These are phyloP conservation scores for Mola mola DNA, from an alignment of 2,113 vertebrate species.

Conservation along the genomic window DNA sequence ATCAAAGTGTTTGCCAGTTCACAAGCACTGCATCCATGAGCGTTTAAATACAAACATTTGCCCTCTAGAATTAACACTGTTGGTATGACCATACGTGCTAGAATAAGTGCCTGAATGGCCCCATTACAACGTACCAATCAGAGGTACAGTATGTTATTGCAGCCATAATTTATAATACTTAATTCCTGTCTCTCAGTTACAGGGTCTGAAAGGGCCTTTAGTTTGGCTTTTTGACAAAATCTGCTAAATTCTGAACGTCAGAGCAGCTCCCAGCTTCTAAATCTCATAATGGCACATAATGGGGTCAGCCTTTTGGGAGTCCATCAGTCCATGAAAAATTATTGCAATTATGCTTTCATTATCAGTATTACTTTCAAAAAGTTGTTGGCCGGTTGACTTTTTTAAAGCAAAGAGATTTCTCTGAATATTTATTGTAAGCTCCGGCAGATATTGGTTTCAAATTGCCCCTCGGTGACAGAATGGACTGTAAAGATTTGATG, in stretches of 20 bases:
- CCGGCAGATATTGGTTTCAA: slow-evolving; percentile 70
- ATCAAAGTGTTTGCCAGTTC: background rate
- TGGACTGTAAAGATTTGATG: slow-evolving; percentile 69
- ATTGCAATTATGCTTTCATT: slow-evolving; percentile 63
- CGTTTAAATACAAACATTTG: too few relatives aligned
- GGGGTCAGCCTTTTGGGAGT: slow-evolving; percentile 28
- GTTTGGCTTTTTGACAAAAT: slow-evolving; percentile 43
- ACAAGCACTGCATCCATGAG: background rate
- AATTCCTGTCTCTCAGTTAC: slow-evolving; percentile 31
- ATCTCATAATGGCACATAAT: slow-evolving; percentile 62
- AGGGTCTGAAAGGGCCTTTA: slow-evolving; percentile 37
- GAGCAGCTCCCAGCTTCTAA: slow-evolving; percentile 41
- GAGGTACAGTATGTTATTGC: slow-evolving; percentile 1
- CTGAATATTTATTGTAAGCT: slow-evolving; percentile 46
- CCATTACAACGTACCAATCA: background rate
- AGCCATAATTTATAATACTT: background rate
- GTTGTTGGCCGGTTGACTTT: slow-evolving; percentile 45
- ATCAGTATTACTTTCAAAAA: slow-evolving; percentile 66
- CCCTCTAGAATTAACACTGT: too few relatives aligned
- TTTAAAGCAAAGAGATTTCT: slow-evolving; percentile 48
- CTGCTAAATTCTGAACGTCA: slow-evolving; percentile 40
- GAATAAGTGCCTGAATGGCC: background rate
- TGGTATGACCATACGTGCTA: too few relatives aligned
- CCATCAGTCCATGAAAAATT: slow-evolving; percentile 38
- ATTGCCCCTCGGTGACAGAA: slow-evolving; percentile 61